These are phyloP conservation scores for Agriotes lineatus DNA, from an alignment of 2,888 invertebrate species.

Conservation along the genomic window DNA sequence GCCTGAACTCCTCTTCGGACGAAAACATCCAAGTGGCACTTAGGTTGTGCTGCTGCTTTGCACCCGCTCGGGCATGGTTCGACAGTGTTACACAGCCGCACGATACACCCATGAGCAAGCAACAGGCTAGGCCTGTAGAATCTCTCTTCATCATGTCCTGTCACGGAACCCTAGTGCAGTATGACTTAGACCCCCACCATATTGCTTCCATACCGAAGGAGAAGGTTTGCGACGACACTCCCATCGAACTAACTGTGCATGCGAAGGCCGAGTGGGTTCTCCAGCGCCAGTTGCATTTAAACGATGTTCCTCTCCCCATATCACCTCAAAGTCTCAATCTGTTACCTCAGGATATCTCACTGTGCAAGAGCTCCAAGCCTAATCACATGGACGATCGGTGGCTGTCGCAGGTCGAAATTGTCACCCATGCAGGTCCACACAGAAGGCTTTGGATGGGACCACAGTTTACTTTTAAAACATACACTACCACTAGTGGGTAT, in stretches of 20 bases:
- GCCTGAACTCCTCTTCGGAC: conserved; percentile 76
- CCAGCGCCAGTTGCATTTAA: conserved; percentile 72
- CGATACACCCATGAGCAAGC: conserved; percentile 56
- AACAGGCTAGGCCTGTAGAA: conserved; percentile 75
- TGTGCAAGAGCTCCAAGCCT: conserved; percentile 49
- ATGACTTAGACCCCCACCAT: conserved; percentile 85
- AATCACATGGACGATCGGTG: conserved; percentile 81
- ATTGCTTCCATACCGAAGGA: conserved; percentile 80
- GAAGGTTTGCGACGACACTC: conserved; percentile 87
- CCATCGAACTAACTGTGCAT: conserved; percentile 87
- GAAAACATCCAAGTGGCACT: conserved; percentile 78
- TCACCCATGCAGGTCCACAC: conserved; percentile 97
- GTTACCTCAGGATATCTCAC: conserved; percentile 61
- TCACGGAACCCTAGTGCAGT: conserved; percentile 88
- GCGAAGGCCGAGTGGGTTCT: conserved; percentile 93
- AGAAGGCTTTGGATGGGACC: conserved; percentile 99
- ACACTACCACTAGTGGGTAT: conserved; percentile 82
- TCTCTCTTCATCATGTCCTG: conserved; percentile 93
- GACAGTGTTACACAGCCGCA: conserved; percentile 59
- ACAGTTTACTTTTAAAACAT: conserved; percentile 98
- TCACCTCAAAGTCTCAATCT: conserved; percentile 77
- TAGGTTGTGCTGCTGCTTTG: conserved; percentile 84
- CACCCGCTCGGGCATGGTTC: conserved; percentile 81
- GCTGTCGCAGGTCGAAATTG: conserved; percentile 97
- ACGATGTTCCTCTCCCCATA: conserved; percentile 84